Conservation (phyloP, 2,888 invertebrate species). For the Dicranocentrus wangi region DNA sequence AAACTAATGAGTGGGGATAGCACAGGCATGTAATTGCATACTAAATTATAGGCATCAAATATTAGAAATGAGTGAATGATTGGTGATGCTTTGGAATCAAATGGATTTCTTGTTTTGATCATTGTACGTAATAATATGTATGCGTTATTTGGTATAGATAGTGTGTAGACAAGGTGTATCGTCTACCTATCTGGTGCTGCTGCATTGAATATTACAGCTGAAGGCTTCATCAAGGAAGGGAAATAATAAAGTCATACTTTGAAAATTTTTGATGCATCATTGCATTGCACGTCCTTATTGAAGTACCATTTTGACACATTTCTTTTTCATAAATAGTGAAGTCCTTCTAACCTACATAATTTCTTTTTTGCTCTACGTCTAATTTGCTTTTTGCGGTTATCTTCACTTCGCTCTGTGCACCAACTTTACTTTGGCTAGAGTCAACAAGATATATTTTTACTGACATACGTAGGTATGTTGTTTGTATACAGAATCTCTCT, state of each 20-base stretch:
- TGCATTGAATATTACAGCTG: too few species aligned
- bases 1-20: slow-evolving; percentile 1
- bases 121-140: background rate
- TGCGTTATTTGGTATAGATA: background rate
- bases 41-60: background rate
- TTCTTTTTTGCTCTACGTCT: background rate
- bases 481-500: too few species aligned
- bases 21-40: slow-evolving; percentile 7
- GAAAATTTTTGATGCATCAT: slow-evolving; percentile 39
- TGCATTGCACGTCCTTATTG: slow-evolving; percentile 13
- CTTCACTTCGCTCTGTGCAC: too few species aligned
- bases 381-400: slow-evolving; percentile 20
- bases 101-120: slow-evolving; percentile 4
- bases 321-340: background rate
- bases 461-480: too few species aligned
- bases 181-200: background rate
- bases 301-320: slow-evolving; percentile 34
- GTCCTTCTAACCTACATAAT: slow-evolving; percentile 26
- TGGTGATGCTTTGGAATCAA: slow-evolving; percentile 18
- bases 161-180: background rate
- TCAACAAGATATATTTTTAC: background rate
- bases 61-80: slow-evolving; percentile 7
- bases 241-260: slow-evolving; percentile 24
- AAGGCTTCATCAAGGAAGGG: slow-evolving; percentile 23
- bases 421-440: background rate